A percentile compares a stretch with the other conserved stretches of the same genome.
These are phyloP conservation scores for Acanthosepion esculentum DNA, from an alignment of 2,888 invertebrate genomes.

Conservation along the genomic window DNA sequence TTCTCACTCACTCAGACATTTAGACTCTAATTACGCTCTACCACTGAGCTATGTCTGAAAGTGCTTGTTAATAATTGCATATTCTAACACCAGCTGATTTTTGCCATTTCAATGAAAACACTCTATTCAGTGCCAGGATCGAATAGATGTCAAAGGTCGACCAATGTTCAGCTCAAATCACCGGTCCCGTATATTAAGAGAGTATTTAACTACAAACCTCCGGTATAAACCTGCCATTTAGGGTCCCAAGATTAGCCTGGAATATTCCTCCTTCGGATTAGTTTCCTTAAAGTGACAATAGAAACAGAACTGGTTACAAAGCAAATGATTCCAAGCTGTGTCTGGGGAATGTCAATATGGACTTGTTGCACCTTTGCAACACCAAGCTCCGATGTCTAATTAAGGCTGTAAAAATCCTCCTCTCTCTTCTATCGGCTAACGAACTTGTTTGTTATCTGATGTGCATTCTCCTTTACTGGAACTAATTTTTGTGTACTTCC, in stretches of 20 bases:
- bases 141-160: neutral
- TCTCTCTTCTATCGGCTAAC: slow-evolving; percentile 17
- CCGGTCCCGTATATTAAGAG: neutral
- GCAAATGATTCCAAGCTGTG: neutral
- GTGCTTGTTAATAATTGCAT: neutral
- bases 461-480: neutral
- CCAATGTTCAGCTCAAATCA: neutral
- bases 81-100: neutral
- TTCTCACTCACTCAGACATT: neutral
- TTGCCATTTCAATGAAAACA: neutral
- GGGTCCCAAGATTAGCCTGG: neutral
- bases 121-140: neutral
- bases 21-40: neutral
- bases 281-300: neutral
- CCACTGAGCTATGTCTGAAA: neutral
- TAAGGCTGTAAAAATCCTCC: neutral
- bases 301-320: neutral
- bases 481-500: neutral
- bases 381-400: neutral
- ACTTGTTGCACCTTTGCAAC: slow-evolving; percentile 20
- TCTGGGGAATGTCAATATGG: too few relatives aligned
- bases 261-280: neutral
- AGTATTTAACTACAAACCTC: neutral
- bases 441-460: slow-evolving; percentile 18
- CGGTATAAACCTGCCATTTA: neutral